Evolutionary conservation across 2,888 invertebrate genomes (phyloP).

Genomic region (Drosophila borborema): DNA sequence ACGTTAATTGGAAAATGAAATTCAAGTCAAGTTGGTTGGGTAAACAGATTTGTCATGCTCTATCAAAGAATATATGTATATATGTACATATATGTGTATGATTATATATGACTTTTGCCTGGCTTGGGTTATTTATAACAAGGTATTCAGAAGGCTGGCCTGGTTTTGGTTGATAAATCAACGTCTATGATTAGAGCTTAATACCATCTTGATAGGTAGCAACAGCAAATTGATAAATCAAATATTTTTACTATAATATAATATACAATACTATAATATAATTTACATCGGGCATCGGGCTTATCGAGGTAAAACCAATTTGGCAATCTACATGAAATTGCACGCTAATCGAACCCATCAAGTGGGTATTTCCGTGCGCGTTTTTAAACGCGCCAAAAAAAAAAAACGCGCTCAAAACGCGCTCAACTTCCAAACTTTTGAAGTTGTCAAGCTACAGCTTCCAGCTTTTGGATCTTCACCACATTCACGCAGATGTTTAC

Average conservation of each 20-base stretch:
- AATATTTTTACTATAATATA: conserved; percentile 47
- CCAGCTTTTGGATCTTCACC: conserved; percentile 64
- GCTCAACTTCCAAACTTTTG: conserved; percentile 23
- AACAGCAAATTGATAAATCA: conserved; percentile 69
- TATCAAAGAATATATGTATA: conserved; percentile 4
- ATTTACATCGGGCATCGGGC: neutral
- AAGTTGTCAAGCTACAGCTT: conserved; percentile 15
- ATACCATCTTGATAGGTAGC: conserved; percentile 71
- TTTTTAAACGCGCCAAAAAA: conserved; percentile 44
- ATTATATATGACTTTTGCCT: conserved; percentile 45
- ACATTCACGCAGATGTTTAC: conserved; percentile 73
- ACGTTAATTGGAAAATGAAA: conserved; percentile 59
- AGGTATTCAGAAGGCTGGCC: conserved; percentile 12
- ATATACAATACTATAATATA: too few relatives aligned
- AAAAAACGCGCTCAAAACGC: conserved; percentile 11
- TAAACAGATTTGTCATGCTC: conserved; percentile 69
- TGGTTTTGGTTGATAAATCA: conserved; percentile 61
- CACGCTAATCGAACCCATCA: conserved; percentile 56
- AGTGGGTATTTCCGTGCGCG: conserved; percentile 61
- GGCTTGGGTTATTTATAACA: conserved; percentile 47
- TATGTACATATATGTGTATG: conserved; percentile 22
- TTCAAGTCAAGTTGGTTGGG: conserved; percentile 13
- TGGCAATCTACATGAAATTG: conserved; percentile 38
- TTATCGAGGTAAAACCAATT: conserved; percentile 52
- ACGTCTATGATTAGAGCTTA: conserved; percentile 75